These are phyloP conservation scores for Aquatica leii DNA, from an alignment of 2,888 invertebrate species.

Conservation along the genomic window DNA sequence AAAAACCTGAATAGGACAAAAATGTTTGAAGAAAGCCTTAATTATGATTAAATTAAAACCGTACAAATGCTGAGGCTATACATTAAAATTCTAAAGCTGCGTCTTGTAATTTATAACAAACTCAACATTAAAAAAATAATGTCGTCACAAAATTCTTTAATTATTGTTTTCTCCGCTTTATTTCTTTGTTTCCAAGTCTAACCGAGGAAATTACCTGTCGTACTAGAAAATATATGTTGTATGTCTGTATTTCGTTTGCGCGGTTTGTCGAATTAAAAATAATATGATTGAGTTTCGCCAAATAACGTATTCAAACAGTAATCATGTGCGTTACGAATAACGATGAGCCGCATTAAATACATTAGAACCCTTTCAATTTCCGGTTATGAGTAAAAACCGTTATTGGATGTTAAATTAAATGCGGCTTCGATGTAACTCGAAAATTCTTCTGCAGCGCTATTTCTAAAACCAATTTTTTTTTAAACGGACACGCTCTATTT, in stretches of 20 bases:
- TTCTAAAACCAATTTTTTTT: too few relatives aligned
- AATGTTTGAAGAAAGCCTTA: too few relatives aligned
- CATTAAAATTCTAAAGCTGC: neutral
- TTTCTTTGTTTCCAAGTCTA: neutral
- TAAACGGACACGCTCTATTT: too few relatives aligned
- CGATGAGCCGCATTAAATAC: conserved; percentile 1
- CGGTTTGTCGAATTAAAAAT: conserved; percentile 9
- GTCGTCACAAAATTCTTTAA: neutral
- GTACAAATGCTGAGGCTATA: neutral
- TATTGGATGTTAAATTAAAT: neutral
- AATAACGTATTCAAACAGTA: conserved; percentile 9
- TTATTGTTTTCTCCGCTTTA: neutral
- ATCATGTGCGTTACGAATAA: conserved; percentile 10
- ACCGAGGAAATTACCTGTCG: neutral
- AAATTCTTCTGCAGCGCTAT: too few relatives aligned
- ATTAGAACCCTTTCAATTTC: conserved; percentile 10
- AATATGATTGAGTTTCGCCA: conserved; percentile 11
- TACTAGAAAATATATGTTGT: neutral
- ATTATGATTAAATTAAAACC: conserved; percentile 3
- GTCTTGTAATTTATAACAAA: conserved; percentile 1
- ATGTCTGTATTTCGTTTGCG: neutral
- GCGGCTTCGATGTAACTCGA: too few relatives aligned
- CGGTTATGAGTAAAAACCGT: neutral
- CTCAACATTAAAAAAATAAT: neutral
- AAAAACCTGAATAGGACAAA: too few relatives aligned